A percentile compares a stretch with the other conserved stretches of the same genome.
Conservation (phyloP, 1,140 invertebrate genomes). For the Macrobrachium rosenbergii region DNA sequence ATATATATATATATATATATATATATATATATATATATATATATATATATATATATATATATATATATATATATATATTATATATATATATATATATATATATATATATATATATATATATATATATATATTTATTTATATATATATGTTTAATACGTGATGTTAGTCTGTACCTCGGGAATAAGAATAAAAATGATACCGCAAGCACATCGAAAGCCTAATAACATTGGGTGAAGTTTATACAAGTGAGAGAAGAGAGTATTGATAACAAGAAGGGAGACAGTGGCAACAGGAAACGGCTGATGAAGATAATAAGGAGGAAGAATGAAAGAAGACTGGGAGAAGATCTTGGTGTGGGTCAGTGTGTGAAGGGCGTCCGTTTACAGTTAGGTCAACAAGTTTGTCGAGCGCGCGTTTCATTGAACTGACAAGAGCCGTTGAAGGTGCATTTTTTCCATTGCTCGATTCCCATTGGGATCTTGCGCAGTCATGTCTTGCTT, state of each 20-base stretch:
- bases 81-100: constrained; percentile 8
- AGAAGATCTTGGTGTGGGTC: neutral
- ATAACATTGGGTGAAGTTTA: too few relatives aligned
- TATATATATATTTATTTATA: neutral
- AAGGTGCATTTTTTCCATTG: too few relatives aligned
- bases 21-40: too few relatives aligned
- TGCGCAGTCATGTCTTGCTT: too few relatives aligned
- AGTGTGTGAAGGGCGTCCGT: neutral
- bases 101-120: constrained; percentile 17
- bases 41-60: too few relatives aligned
- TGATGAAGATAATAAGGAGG: neutral
- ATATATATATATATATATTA: neutral
- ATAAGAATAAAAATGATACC: too few relatives aligned
- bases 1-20: too few relatives aligned
- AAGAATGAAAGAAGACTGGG: neutral
- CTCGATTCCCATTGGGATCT: too few relatives aligned
- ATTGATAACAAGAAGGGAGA: neutral
- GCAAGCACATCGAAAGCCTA: too few relatives aligned
- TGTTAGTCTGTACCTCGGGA: neutral
- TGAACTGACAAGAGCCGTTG: too few relatives aligned
- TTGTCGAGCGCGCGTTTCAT: neutral
- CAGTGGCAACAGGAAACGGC: too few relatives aligned
- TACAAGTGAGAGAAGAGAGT: neutral
- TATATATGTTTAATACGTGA: neutral
- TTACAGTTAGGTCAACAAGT: too few relatives aligned